phyloP scores from a whole-genome alignment of 2,797 vertebrate species.

The Artibeus lituratus region DNA sequence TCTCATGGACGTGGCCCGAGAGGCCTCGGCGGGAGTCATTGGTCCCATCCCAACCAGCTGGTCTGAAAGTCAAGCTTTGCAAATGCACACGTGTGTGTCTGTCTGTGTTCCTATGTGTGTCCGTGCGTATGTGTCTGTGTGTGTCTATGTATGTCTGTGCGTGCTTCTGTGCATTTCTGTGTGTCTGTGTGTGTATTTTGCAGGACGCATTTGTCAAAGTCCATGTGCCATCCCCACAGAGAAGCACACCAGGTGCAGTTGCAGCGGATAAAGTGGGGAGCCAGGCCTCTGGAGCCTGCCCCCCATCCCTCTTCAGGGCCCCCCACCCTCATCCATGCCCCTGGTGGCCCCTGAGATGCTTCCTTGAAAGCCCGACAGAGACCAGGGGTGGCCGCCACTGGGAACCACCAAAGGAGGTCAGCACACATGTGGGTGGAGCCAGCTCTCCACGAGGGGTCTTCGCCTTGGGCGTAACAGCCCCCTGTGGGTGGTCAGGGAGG shows the following conservation, averaged over 20 bases:
- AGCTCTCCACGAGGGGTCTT: background rate
- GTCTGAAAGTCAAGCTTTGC: background rate
- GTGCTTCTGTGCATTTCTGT: background rate
- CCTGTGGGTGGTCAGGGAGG: too few species aligned
- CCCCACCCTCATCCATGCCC: fast-evolving
- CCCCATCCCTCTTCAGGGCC: fast-evolving
- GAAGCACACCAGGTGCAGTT: background rate
- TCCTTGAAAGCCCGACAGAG: background rate
- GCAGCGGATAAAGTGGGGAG: background rate
- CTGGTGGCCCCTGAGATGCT: background rate
- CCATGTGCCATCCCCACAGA: fast-evolving
- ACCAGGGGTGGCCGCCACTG: fast-evolving
- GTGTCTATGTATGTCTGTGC: background rate
- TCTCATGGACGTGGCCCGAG: fast-evolving
- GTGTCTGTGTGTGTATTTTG: background rate
- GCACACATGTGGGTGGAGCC: fast-evolving
- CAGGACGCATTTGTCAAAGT: background rate
- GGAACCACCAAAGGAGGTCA: background rate
- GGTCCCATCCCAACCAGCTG: background rate
- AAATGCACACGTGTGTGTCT: too few species aligned
- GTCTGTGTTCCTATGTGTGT: background rate
- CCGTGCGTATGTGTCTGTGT: background rate
- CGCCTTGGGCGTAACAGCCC: background rate
- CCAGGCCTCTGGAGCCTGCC: background rate
- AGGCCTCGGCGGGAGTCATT: background rate